Conservation (phyloP, 1,140 invertebrate genomes). For the Cydia strobilella region DNA sequence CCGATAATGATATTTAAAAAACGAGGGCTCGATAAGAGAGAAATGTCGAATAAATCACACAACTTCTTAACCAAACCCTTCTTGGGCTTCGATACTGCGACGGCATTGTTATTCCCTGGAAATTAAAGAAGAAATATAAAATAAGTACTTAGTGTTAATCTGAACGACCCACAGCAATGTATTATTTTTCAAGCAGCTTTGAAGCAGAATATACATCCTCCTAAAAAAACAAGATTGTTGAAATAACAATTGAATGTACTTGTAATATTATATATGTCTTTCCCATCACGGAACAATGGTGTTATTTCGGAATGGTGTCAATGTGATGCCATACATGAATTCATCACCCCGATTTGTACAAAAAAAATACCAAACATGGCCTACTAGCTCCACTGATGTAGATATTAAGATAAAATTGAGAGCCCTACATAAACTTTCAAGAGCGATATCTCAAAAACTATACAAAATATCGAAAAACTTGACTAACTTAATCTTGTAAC, state of each 20-base stretch:
- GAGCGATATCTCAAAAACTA: too few relatives aligned
- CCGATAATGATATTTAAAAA: slow-evolving; percentile 85
- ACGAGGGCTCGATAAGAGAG: slow-evolving; percentile 78
- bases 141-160: slow-evolving; percentile 3
- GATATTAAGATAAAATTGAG: too few relatives aligned
- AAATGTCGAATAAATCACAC: slow-evolving; percentile 81
- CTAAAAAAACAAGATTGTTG: background rate
- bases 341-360: too few relatives aligned
- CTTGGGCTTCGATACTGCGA: slow-evolving; percentile 41
- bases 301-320: too few relatives aligned
- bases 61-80: slow-evolving; percentile 66
- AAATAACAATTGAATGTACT: background rate
- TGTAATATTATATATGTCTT: background rate
- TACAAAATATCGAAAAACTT: too few relatives aligned
- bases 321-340: too few relatives aligned
- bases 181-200: slow-evolving; percentile 4
- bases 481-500: too few relatives aligned
- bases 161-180: background rate
- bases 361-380: too few relatives aligned
- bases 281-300: too few relatives aligned
- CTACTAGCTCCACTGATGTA: too few relatives aligned
- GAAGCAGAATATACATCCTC: background rate
- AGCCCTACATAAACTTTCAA: too few relatives aligned
- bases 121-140: slow-evolving; percentile 38
- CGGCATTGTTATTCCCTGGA: slow-evolving; percentile 47